phyloP scores from a whole-genome alignment of 2,113 vertebrate genomes.

The Prunella fulvescens region DNA sequence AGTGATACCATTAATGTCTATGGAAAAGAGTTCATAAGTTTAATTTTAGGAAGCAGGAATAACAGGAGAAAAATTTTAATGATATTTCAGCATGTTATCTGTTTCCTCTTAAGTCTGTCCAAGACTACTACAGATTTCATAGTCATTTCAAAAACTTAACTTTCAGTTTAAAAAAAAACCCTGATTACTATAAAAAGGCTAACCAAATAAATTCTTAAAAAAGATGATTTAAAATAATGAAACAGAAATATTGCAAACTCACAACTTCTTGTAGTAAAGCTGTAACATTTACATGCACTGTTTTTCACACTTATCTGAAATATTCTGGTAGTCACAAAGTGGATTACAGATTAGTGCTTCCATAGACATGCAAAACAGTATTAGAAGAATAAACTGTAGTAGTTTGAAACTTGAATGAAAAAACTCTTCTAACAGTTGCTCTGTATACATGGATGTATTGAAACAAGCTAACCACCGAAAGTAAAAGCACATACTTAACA shows the following conservation, averaged over 20 bases:
- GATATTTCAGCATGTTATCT: not conserved
- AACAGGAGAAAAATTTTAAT: not conserved
- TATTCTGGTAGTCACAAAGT: not conserved
- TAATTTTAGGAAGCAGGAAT: not conserved
- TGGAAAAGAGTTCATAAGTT: not conserved
- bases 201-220: not conserved
- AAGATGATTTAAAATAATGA: not conserved
- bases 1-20: not conserved
- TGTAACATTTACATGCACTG: not conserved
- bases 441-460: not conserved
- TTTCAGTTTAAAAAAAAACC: not conserved
- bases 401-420: not conserved
- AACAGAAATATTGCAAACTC: not conserved
- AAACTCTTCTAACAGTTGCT: not conserved
- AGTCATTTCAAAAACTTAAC: not conserved
- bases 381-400: not conserved
- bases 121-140: not conserved
- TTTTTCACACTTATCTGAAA: constrained; percentile 9
- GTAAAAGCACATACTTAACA: not conserved
- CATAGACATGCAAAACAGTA: not conserved
- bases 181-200: not conserved
- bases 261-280: not conserved
- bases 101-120: not conserved
- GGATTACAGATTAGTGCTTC: not conserved
- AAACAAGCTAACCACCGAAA: not conserved